Evolutionary conservation across 2,797 vertebrate species (phyloP), one percentile per base, ranked within the genome.

Genomic region (Oreochromis grahami): DNA sequence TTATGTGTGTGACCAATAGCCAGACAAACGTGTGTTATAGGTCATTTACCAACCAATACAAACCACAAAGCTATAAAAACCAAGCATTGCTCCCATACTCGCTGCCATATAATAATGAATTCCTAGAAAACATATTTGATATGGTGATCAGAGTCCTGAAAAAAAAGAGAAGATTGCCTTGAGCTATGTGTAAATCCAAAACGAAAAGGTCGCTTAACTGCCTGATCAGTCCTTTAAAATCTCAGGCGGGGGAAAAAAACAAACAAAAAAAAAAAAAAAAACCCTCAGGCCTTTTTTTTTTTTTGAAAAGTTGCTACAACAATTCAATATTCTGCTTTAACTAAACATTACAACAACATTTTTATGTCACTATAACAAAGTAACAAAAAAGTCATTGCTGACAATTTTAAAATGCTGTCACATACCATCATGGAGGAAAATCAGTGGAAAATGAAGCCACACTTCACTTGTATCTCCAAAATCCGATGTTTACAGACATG

Each of bases 381-480:
- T 24, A 70, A 48, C 9, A 72, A 29, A 11, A 26, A 32, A 45
- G 0, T 48, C 9, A 0, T 15, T 17, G 68, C 17, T 50, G 68
- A 74, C 10, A 0, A 50, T 29, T 17, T 19, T 48, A 72, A 48
- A 45, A 48, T 0, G 6, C 4, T 29, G 41, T 48, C 1, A 32
- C 24, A 55, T 6, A 19, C 21, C 9, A 70, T 70, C 41, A 32
- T 2, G 63, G 63, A 43, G 38, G 63, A 9, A 70, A 70, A 70
- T 70, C 63, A 4, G 13, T 43, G 14, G 17, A 43, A 63, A 70
- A 70, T 70, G 10, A 6, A 2, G 43, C 68, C 43, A 13, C 43
- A 26, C 43, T 29, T 29, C 5, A 45, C 68, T 45, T 17, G 5
- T 45, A 45, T 26, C 2, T 19, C 41, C 24, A 19, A 29, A 45